Percentiles rank a stretch among this genome's conserved stretches.
phyloP scores from a whole-genome alignment of 2,113 vertebrate genomes.

The Phainopepla nitens region DNA sequence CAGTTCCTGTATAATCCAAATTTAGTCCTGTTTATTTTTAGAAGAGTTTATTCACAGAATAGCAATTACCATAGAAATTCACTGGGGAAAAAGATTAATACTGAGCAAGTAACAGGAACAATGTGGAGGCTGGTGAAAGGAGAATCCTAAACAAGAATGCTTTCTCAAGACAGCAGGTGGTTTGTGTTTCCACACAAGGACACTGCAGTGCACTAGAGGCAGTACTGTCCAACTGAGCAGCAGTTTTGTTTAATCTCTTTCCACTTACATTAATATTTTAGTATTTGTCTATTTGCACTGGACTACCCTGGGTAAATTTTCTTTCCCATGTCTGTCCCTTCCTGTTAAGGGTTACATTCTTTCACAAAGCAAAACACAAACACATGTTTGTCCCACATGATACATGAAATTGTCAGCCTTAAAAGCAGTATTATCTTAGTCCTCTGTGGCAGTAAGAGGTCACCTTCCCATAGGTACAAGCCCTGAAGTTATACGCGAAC shows the following conservation, averaged over 20 bases:
- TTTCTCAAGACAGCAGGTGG: background rate
- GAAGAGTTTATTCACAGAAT: background rate
- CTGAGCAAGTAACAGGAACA: background rate
- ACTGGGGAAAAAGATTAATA: background rate
- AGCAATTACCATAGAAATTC: background rate
- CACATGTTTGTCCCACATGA: background rate
- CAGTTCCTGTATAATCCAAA: background rate
- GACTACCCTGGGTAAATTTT: background rate
- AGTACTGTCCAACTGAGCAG: background rate
- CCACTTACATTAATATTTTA: background rate
- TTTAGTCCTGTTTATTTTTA: conserved; percentile 4
- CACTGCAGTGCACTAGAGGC: background rate
- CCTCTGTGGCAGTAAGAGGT: background rate
- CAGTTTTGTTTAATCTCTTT: background rate
- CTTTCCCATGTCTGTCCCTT: background rate
- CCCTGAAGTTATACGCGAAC: background rate
- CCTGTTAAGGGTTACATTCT: background rate
- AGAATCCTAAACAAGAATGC: background rate
- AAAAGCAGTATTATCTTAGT: background rate
- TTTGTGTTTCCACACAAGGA: background rate
- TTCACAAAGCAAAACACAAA: background rate
- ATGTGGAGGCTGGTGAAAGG: background rate
- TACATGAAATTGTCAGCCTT: background rate
- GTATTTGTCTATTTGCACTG: background rate
- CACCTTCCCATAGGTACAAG: background rate